A percentile compares a stretch with the other conserved stretches of the same genome.
Conservation (phyloP, 2,797 vertebrate species). For the Gymnoscopelus microlampas region DNA sequence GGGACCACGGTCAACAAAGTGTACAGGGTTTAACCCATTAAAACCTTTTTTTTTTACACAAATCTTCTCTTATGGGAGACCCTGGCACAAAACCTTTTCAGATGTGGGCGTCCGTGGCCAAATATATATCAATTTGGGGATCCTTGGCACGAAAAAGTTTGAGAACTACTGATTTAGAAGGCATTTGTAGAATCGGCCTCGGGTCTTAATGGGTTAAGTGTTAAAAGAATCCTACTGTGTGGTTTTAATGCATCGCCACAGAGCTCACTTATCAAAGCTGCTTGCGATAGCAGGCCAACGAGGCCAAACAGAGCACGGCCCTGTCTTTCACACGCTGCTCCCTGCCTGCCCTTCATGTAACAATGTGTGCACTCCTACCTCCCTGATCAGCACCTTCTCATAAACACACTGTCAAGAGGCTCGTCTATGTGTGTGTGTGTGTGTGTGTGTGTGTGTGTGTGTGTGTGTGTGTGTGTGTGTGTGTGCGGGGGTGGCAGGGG, state of each 20-base stretch:
- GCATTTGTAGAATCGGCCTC: no score
- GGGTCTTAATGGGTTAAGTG: background rate
- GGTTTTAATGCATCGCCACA: background rate
- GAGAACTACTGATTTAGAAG: background rate
- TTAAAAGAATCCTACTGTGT: background rate
- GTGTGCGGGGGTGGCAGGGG: conserved; percentile 32
- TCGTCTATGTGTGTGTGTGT: background rate
- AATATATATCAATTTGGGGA: no score
- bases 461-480: no score
- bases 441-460: no score
- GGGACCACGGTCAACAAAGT: no score
- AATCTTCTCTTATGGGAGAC: no score
- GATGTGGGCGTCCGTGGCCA: no score
- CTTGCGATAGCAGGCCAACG: background rate
- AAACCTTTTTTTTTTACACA: no score
- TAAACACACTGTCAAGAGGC: conserved; percentile 51
- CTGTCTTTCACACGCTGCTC: conserved; percentile 33
- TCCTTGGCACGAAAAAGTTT: no score
- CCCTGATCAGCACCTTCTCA: conserved; percentile 75
- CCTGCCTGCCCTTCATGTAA: conserved; percentile 26
- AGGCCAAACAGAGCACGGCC: background rate
- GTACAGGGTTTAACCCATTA: no score
- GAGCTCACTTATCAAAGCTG: background rate
- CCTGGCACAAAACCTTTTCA: no score
- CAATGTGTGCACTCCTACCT: conserved; percentile 37